Base-by-base conservation (phyloP, 2,797 vertebrate genomes). In the Myripristis murdjan region DNA sequence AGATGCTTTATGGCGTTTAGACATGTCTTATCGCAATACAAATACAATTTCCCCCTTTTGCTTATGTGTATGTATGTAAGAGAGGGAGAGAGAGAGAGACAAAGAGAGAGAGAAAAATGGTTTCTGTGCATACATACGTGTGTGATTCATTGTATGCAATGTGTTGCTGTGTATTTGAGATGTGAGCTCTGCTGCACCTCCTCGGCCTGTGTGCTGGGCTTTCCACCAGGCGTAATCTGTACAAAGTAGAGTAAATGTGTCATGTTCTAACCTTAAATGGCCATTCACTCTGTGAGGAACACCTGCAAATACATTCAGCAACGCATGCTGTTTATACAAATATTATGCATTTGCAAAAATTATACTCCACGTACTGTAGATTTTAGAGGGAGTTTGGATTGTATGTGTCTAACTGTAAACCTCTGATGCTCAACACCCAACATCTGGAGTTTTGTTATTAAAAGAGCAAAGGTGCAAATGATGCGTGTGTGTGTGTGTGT, bases 401-500 rank as follows among this genome's bases (percentile, higher is more conserved):
- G 37, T 53, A 51, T 41, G 58, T 75, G 47, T 51, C 15, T 58
- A 75, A 58, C 60, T 20, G 0, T 49, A 64, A 72, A 66, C 60
- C 60, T 77, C n/a, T 24, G 51, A 70, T 31, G 22, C 33, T 61
- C 8, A 10, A 35, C 37, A 15, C 48, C 64, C 46, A 64, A 58
- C 74, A 88, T 73, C 69, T 84, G 81, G 68, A 67, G 58, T 79
- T 82, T 75, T 64, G 78, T 73, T 82, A 52, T 65, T 49, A 67
- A 64, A 7, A 75, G 55, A 55, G 66, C 74, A n/a, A 22, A 58
- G 33, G 64, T 72, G 66, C 67, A 65, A 52, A 55, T 60, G 35
- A 60, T 68, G 53, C 35, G 18, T 49, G 28, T 49, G 43, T n/a
- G n/a, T n/a, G n/a, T n/a, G n/a, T n/a, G n/a, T n/a, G n/a, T n/a